Evolutionary conservation across 2,888 invertebrate genomes (phyloP), one percentile per base, ranked within the genome.

Genomic region (Autographa gamma): DNA sequence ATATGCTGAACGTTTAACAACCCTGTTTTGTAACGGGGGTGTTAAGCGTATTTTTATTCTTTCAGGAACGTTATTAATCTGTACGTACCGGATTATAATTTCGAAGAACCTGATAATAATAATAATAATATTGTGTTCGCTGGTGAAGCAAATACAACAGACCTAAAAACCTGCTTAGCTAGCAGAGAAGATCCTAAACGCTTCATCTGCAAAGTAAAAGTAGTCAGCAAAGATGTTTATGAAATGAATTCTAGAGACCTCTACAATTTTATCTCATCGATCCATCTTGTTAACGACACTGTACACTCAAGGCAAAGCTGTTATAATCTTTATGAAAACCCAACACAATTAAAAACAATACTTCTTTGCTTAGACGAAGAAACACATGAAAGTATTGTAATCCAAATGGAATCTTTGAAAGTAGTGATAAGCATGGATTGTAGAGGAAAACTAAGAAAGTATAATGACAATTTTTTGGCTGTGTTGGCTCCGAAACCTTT

Each of bases 31-130:
- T 8, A 8, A 34, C 34, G 34, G 8, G 34, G 34, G 34, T 34
- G 2, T 5, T 5, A 34, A 34, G 8, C 8, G 34, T 38, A 9
- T 31, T 41, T n/a, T 48, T 52, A 25, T 63, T 1, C 54, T 79
- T 81, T 25, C 75, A 81, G 83, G 0, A 34, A 79, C 5, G 61
- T 84, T 7, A 69, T 86, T 19, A 73, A 77, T 9, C 66, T 86
- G 16, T 74, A 66, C 38, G 69, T 69, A 1, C 9, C 54, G 18
- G 64, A 73, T 48, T 73, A 65, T 34, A 11, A 75, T 43, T 16
- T 8, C 6, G 18, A 63, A n/a, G 52, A 3, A 9, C 38, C 38
- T 34, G 41, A 34, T 1, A 41, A 52, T 13, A n/a, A 16, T n/a
- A 25, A 25, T 16, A 0, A 34, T 0, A 16, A 25, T n/a, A 38